Percentiles rank a stretch among this genome's conserved stretches.
Conservation (phyloP, 2,113 vertebrate species). For the Hippolais icterina region DNA sequence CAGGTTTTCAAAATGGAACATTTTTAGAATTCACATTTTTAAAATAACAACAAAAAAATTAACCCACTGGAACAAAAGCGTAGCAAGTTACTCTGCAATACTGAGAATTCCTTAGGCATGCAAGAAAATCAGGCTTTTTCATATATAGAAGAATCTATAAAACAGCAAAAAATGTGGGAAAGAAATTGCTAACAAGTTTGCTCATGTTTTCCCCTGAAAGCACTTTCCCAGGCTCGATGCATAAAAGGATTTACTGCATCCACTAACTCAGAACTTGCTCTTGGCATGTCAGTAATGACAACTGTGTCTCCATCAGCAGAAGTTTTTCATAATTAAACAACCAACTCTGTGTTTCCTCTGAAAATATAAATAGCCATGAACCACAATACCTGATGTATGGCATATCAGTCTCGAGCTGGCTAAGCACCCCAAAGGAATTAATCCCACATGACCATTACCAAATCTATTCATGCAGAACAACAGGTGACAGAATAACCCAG, state of each 20-base stretch:
- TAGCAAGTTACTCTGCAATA: not conserved
- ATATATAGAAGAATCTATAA: not conserved
- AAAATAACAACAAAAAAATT: not conserved
- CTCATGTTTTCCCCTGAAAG: constrained; percentile 7
- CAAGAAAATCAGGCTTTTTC: not conserved
- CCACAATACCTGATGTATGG: no score
- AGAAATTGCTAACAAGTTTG: not conserved
- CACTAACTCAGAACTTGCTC: not conserved
- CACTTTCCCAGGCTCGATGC: not conserved
- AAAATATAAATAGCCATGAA: not conserved
- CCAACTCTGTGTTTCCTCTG: not conserved
- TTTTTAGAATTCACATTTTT: not conserved
- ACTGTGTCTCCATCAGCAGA: not conserved
- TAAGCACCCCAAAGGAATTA: not conserved
- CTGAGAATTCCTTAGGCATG: not conserved
- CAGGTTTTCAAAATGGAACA: not conserved
- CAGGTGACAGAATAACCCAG: not conserved
- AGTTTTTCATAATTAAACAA: not conserved
- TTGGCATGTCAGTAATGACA: not conserved
- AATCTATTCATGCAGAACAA: not conserved
- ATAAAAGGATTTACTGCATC: not conserved
- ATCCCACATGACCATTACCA: not conserved
- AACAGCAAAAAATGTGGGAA: not conserved
- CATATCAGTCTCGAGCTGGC: accelerated
- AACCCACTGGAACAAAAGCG: not conserved